These are phyloP conservation scores for Phymatocera aterrima DNA, from an alignment of 2,888 invertebrate genomes.

Conservation along the genomic window DNA sequence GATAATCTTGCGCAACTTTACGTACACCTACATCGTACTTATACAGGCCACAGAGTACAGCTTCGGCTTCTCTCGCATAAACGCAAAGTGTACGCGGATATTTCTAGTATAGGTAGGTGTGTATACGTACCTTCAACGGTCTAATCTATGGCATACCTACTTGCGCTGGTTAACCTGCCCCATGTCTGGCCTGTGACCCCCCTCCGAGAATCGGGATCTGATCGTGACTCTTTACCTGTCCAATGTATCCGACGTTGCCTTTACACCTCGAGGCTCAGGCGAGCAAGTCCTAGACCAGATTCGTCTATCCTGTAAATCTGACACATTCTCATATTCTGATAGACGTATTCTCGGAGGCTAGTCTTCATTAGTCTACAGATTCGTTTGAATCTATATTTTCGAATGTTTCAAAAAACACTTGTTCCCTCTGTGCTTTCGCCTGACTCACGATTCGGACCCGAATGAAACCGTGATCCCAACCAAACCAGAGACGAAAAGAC, in stretches of 20 bases:
- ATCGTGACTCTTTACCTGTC: slow-evolving; percentile 38
- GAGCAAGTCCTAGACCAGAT: background rate
- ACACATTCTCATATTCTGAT: background rate
- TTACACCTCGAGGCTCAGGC: slow-evolving; percentile 3
- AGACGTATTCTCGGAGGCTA: no score
- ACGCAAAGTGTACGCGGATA: background rate
- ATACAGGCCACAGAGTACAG: background rate
- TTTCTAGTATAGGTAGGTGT: background rate
- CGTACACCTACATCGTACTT: background rate
- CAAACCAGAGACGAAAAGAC: no score
- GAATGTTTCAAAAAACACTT: no score
- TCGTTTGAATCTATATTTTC: no score
- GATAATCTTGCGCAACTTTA: slow-evolving; percentile 48
- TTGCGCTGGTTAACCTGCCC: slow-evolving; percentile 25
- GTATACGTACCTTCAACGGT: background rate
- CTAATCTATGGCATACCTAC: slow-evolving; percentile 17
- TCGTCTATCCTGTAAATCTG: background rate
- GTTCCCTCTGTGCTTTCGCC: no score
- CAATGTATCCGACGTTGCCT: slow-evolving; percentile 1
- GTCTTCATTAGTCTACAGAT: no score
- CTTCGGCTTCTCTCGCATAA: background rate
- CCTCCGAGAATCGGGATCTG: slow-evolving; percentile 21
- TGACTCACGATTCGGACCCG: no score
- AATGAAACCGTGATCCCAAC: no score
- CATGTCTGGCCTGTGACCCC: slow-evolving; percentile 26